Conservation (phyloP, 2,113 vertebrate species). For the Sardina pilchardus region DNA sequence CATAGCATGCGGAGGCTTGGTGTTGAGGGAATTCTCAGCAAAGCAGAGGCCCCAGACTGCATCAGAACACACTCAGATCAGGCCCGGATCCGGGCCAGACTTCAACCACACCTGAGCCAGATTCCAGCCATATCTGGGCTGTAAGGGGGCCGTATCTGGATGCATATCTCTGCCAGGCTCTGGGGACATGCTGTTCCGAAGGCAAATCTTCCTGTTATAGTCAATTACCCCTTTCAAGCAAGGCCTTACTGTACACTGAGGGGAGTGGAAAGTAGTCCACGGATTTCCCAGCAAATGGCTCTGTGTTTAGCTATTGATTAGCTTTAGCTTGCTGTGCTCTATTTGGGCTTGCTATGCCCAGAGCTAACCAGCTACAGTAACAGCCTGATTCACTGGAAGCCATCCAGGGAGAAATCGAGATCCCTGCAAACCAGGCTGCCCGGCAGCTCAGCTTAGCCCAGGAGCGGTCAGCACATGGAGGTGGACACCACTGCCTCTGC, state of each 20-base stretch:
- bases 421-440: neutral
- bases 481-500: no score
- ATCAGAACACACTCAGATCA: neutral
- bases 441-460: neutral
- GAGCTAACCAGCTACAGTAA: slow-evolving; percentile 58
- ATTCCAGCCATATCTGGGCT: neutral
- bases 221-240: neutral
- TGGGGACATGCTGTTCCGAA: neutral
- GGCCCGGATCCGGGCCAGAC: neutral
- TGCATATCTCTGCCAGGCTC: neutral
- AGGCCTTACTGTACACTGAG: neutral
- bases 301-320: slow-evolving; percentile 68
- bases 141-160: neutral
- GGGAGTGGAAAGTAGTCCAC: neutral
- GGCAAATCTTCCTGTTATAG: slow-evolving; percentile 18
- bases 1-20: neutral
- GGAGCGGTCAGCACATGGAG: neutral
- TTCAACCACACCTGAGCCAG: neutral
- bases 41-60: neutral
- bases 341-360: slow-evolving; percentile 64
- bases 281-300: neutral
- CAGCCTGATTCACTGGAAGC: slow-evolving; percentile 64
- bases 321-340: slow-evolving; percentile 41
- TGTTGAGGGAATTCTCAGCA: neutral
- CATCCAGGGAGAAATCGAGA: slow-evolving; percentile 57